A percentile compares a stretch with the other conserved stretches of the same genome.
Evolutionary conservation across 2,113 vertebrate species (phyloP).

Genomic region (Corvus hawaiiensis): DNA sequence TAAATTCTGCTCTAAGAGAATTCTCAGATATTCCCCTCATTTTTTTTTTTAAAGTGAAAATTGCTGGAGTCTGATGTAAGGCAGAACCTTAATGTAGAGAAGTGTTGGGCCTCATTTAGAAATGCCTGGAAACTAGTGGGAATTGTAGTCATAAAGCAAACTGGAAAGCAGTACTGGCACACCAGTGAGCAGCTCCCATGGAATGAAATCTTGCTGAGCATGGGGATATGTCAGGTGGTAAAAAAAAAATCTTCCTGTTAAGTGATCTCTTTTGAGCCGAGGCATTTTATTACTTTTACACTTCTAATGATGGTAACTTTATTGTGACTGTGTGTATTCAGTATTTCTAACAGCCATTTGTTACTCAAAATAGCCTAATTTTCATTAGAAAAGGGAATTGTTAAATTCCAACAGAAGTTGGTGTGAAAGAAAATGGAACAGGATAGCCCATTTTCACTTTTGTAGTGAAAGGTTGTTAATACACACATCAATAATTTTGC

Average conservation of each 20-base stretch:
- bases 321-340: not conserved
- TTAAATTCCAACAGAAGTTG: not conserved
- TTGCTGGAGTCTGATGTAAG: conserved; percentile 27
- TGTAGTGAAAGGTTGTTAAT: not conserved
- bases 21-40: not conserved
- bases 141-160: not conserved
- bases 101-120: not conserved
- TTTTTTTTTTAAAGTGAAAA: not conserved
- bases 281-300: not conserved
- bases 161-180: not conserved
- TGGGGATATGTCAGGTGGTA: not conserved
- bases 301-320: not conserved
- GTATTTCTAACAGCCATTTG: not conserved
- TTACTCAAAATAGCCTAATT: not conserved
- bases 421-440: not conserved
- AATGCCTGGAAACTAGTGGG: not conserved
- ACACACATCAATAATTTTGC: not conserved
- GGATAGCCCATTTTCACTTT: not conserved
- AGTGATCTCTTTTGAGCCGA: not conserved
- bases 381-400: not conserved
- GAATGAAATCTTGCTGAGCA: not conserved
- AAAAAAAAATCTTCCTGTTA: not conserved
- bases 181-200: not conserved
- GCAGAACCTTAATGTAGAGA: not conserved
- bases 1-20: conserved; percentile 41